Conservation (phyloP, 2,797 vertebrate genomes). For the Onychomys arenicola region DNA sequence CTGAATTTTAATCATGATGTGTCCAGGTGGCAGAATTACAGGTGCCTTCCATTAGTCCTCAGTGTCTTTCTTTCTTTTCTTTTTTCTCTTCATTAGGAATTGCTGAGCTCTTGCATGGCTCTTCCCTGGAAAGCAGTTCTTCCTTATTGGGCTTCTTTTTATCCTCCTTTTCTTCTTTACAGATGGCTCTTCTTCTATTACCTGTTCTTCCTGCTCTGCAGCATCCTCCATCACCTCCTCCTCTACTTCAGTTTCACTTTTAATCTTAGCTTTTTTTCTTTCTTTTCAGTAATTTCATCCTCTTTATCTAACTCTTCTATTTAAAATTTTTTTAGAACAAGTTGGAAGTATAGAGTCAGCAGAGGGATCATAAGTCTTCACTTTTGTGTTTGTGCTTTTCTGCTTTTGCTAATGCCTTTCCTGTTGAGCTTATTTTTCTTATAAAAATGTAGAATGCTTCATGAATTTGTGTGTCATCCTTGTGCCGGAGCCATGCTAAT, state of each 20-base stretch:
- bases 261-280: slow-evolving; percentile 91
- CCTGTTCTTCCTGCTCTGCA: neutral
- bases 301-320: slow-evolving; percentile 89
- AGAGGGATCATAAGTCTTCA: slow-evolving; percentile 95
- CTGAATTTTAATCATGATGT: neutral
- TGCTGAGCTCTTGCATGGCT: neutral
- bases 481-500: neutral
- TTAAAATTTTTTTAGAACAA: slow-evolving; percentile 93
- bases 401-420: neutral
- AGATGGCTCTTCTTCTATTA: slow-evolving; percentile 74
- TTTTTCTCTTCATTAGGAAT: neutral
- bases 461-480: neutral
- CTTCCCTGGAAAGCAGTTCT: neutral
- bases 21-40: neutral
- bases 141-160: too few species aligned
- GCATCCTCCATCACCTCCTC: neutral
- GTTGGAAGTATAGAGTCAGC: slow-evolving; percentile 94
- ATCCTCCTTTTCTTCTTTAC: slow-evolving; percentile 87
- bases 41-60: neutral
- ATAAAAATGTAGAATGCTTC: neutral
- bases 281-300: slow-evolving; percentile 85
- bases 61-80: neutral
- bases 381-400: slow-evolving; percentile 81
- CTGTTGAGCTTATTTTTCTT: neutral
- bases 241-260: slow-evolving; percentile 86